Evolutionary conservation across 2,888 invertebrate genomes (phyloP).

Genomic region (Amiota mariae): DNA sequence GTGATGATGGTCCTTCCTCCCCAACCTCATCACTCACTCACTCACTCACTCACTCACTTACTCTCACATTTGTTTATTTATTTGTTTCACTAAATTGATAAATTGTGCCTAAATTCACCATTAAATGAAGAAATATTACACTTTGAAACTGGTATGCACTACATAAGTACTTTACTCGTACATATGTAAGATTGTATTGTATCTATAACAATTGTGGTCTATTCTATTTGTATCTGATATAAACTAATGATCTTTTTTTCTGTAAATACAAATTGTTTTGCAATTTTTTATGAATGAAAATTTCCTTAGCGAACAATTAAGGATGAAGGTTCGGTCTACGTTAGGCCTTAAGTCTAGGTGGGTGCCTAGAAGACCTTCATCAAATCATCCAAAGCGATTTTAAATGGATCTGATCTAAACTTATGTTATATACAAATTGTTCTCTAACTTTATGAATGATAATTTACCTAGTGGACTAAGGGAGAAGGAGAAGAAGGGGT

Average conservation of each 20-base stretch:
- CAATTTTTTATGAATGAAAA: conserved; percentile 7
- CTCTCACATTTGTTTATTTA: no score
- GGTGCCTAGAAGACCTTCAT: not conserved
- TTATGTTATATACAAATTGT: not conserved
- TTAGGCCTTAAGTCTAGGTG: not conserved
- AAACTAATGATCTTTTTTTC: no score
- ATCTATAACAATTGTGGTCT: no score
- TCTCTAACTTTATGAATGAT: not conserved
- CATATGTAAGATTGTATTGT: no score
- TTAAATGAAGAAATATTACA: conserved; percentile 22
- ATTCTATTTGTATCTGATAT: no score
- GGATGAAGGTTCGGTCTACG: not conserved
- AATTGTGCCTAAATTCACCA: conserved; percentile 17
- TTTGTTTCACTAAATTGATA: conserved; percentile 18
- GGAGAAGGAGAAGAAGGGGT: not conserved
- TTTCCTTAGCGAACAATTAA: not conserved
- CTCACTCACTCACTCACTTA: no score
- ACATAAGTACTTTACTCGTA: no score
- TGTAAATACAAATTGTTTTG: not conserved
- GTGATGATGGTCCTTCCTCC: no score
- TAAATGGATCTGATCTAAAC: no score
- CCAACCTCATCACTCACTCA: no score
- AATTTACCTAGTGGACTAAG: not conserved
- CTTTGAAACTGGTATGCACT: no score
- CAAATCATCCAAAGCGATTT: no score